phyloP scores from a whole-genome alignment of 2,888 invertebrate genomes.

The Villa cingulata region DNA sequence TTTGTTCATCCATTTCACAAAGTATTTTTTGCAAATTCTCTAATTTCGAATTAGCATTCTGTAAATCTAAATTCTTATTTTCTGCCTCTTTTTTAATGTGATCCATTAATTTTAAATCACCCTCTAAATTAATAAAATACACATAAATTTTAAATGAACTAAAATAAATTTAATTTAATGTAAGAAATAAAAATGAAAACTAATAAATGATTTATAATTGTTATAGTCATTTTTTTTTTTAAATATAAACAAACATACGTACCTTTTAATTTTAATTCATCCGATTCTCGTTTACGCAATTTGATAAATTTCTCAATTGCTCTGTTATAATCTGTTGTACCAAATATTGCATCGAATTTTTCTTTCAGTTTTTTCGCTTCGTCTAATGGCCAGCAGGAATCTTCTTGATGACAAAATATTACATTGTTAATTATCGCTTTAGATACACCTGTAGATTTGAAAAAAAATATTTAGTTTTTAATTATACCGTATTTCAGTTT shows the following conservation, averaged over 20 bases:
- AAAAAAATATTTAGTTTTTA: background rate
- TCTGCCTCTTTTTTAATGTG: constrained; percentile 49
- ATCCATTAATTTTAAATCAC: constrained; percentile 39
- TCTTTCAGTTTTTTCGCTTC: constrained; percentile 87
- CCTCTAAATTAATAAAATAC: constrained; percentile 27
- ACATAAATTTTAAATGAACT: too few relatives aligned
- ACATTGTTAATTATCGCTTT: constrained; percentile 91
- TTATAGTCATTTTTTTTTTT: background rate
- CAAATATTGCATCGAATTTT: constrained; percentile 96
- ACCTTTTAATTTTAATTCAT: constrained; percentile 43
- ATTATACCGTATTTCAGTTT: background rate
- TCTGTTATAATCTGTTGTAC: constrained; percentile 82
- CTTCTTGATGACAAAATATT: constrained; percentile 98
- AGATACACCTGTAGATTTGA: constrained; percentile 50
- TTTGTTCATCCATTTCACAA: constrained; percentile 40
- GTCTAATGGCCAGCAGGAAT: constrained; percentile 91
- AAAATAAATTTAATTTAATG: too few relatives aligned
- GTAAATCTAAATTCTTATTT: constrained; percentile 42
- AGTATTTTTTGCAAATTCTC: constrained; percentile 46
- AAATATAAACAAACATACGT: constrained; percentile 7
- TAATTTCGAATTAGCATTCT: constrained; percentile 47
- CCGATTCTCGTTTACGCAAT: constrained; percentile 41
- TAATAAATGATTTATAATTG: background rate
- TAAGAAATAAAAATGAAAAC: too few relatives aligned
- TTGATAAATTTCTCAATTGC: constrained; percentile 64